Conservation (phyloP, 2,797 vertebrate species). For the Brachyalestes nurse region DNA sequence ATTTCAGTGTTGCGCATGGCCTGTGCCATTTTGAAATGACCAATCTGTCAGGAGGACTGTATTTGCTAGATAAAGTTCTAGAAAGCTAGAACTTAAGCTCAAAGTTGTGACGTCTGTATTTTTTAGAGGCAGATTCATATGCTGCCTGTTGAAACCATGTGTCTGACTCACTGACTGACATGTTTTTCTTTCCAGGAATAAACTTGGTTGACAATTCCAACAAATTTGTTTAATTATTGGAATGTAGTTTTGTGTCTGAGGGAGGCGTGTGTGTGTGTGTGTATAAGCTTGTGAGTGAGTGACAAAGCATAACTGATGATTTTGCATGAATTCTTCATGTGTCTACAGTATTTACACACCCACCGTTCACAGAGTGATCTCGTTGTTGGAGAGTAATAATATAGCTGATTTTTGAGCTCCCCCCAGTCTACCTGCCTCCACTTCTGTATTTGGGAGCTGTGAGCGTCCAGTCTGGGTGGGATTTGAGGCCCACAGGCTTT, state of each 20-base stretch:
- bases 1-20: no score
- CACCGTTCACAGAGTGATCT: neutral
- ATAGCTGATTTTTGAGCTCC: neutral
- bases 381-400: neutral
- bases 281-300: constrained; percentile 2
- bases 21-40: no score
- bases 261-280: constrained; percentile 7
- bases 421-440: neutral
- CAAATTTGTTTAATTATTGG: constrained; percentile 46
- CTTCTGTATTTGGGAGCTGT: neutral
- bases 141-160: constrained; percentile 37
- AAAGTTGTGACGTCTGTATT: neutral
- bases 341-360: no score
- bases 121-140: neutral
- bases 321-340: neutral
- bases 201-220: constrained; percentile 37
- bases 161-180: neutral
- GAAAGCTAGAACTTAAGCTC: constrained; percentile 15
- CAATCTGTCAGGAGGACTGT: no score
- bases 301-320: neutral
- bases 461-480: neutral
- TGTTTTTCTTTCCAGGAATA: constrained; percentile 38
- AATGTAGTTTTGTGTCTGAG: constrained; percentile 38
- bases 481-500: neutral
- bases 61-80: no score